These are phyloP conservation scores for Carterocephalus palaemon DNA, from an alignment of 2,888 invertebrate genomes.

Conservation along the genomic window DNA sequence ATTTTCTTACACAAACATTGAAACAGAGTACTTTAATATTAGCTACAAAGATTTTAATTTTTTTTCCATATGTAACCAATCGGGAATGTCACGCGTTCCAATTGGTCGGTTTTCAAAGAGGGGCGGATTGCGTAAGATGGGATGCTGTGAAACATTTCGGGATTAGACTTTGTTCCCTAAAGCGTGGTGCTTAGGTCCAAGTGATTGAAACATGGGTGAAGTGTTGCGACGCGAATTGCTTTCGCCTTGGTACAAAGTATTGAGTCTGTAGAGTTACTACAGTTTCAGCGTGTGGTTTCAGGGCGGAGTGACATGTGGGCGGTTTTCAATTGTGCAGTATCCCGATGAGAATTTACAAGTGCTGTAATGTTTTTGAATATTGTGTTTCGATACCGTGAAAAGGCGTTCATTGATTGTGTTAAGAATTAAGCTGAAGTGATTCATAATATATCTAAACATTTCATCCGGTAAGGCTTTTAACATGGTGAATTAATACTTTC, in stretches of 20 bases:
- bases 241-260: slow-evolving; percentile 41
- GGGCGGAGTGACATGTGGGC: slow-evolving; percentile 57
- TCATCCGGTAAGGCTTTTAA: no score
- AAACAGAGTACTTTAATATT: slow-evolving; percentile 51
- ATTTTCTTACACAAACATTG: slow-evolving; percentile 34
- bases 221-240: slow-evolving; percentile 60
- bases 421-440: no score
- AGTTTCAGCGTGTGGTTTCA: slow-evolving; percentile 49
- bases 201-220: slow-evolving; percentile 41
- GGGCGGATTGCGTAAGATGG: slow-evolving; percentile 61
- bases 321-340: slow-evolving; percentile 31
- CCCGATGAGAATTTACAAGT: neutral
- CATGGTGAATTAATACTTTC: no score
- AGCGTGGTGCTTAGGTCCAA: slow-evolving; percentile 49
- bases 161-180: slow-evolving; percentile 49
- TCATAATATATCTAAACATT: no score
- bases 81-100: slow-evolving; percentile 38
- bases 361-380: slow-evolving; percentile 6
- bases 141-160: slow-evolving; percentile 46
- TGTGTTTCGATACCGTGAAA: neutral
- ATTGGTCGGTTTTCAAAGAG: slow-evolving; percentile 51
- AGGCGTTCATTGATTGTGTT: no score
- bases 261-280: slow-evolving; percentile 35
- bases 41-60: slow-evolving; percentile 44
- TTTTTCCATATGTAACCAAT: slow-evolving; percentile 70